Conservation (phyloP, 2,113 vertebrate genomes). For the Bos taurus region ARS-UCD2.0 NC_037342.1:49886501-49887000, state of each 20-base stretch:
- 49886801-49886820: not conserved
- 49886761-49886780: not conserved
- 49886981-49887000: not conserved
- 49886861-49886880: not conserved
- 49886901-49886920: not conserved
- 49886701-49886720: constrained; percentile 61
- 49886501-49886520: constrained; percentile 62
- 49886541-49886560: constrained; percentile 55
- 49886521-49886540: constrained; percentile 61
- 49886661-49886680: constrained; percentile 49
- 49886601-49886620: constrained; percentile 48
- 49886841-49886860: not conserved
- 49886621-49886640: constrained; percentile 58
- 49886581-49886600: constrained; percentile 40
- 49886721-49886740: not conserved
- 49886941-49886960: not conserved
- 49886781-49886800: not conserved
- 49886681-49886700: constrained; percentile 53
- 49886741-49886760: not conserved
- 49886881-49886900: not conserved
- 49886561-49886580: constrained; percentile 61
- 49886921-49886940: not conserved
- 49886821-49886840: not conserved
- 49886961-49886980: not conserved
- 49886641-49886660: constrained; percentile 57